Percentiles rank a stretch among this genome's conserved stretches.
phyloP scores from a whole-genome alignment of 2,797 vertebrate species.

The Schizopygopsis malacanthus region DNA sequence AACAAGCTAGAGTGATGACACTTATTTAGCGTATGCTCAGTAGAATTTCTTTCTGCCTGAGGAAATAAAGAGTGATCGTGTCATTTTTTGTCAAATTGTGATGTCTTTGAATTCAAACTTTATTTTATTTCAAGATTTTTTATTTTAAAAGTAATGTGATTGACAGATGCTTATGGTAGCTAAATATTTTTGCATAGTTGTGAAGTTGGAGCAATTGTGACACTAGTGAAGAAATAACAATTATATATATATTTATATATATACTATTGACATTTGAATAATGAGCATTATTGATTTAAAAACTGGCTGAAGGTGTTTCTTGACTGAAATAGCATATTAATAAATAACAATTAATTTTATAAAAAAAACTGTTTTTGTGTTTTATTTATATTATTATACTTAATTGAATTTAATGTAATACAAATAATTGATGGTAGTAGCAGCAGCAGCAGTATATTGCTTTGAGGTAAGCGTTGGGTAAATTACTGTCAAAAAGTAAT shows the following conservation, averaged over 20 bases:
- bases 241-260: too few species aligned
- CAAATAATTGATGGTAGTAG: not conserved
- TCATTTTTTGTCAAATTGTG: not conserved
- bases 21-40: constrained; percentile 26
- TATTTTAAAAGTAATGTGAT: not conserved
- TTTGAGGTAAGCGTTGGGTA: too few species aligned
- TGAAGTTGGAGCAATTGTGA: not conserved
- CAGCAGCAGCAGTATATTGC: too few species aligned
- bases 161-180: not conserved
- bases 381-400: not conserved
- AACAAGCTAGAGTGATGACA: constrained; percentile 6
- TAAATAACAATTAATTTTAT: too few species aligned
- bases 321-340: too few species aligned
- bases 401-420: not conserved
- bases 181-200: not conserved
- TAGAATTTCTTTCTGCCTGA: constrained; percentile 2
- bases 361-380: too few species aligned
- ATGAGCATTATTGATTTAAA: too few species aligned
- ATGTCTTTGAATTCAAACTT: not conserved
- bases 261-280: too few species aligned
- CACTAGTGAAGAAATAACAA: not conserved
- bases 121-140: not conserved
- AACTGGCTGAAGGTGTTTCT: too few species aligned
- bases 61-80: not conserved
- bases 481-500: too few species aligned